Base-by-base conservation (phyloP, 2,888 invertebrate genomes). In the Empis livida region DNA sequence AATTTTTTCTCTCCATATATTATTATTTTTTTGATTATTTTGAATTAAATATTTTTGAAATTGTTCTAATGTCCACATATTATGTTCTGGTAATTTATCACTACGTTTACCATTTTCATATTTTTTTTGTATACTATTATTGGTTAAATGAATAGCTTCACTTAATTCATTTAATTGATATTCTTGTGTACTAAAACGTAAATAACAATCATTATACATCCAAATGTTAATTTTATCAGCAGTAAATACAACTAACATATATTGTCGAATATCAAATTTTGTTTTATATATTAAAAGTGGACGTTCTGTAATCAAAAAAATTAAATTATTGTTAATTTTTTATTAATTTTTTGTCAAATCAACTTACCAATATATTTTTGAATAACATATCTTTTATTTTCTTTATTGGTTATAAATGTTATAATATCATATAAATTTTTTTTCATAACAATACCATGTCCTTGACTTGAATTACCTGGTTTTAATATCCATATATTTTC, bases 401-500 rank as follows among this genome's bases (percentile, higher is more conserved):
- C 16, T 38, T 10, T n/a, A 2, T 38, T 15, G 38, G 16, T 38
- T 9, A 38, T 16, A n/a, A n/a, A 38, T 10, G 16, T 16, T 10
- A 38, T 10, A 5, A 38, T 38, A 8, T 38, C 38, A 10, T n/a
- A 5, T 15, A 15, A 38, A 15, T 15, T 15, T 38, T 38, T 38
- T 4, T 14, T 10, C 3, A 38, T 6, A 10, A 38, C 14, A 38
- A 38, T 38, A 14, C 38, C 38, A 38, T 38, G 8, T 27, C 23
- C 23, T 9, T 27, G 23, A 27, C 23, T 27, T 5, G 23, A 27
- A 27, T 27, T 8, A 27, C 23, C 80, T 4, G 89, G 88, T 63
- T 90, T 90, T 47, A 90, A 74, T 52, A 90, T 87, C 89, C 89
- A 90, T 55, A 88, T 78, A 65, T 89, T 87, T 61, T 78, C 75